Conservation (phyloP, 2,888 invertebrate species). For the Penaeus monodon region DNA sequence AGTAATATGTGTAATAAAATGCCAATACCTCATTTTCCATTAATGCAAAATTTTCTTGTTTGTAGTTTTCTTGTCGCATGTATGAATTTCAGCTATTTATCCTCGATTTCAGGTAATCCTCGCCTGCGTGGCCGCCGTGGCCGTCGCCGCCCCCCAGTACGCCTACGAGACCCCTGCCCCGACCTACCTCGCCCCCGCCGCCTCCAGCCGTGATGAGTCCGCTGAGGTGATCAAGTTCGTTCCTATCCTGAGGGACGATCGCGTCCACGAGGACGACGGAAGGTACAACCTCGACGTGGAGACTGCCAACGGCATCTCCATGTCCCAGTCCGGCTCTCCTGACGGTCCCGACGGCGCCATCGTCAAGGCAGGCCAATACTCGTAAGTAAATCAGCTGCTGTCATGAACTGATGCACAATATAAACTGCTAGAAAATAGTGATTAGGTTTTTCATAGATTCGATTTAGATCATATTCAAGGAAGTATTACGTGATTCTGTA, state of each 20-base stretch:
- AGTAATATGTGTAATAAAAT: too few relatives aligned
- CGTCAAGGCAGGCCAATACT: conserved; percentile 36
- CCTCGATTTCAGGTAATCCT: conserved; percentile 18
- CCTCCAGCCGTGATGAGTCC: conserved; percentile 22
- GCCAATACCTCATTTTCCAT: too few relatives aligned
- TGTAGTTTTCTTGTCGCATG: too few relatives aligned
- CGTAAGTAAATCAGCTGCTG: conserved; percentile 15
- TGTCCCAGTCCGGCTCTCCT: conserved; percentile 43
- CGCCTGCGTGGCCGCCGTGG: conserved; percentile 19
- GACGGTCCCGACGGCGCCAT: conserved; percentile 34
- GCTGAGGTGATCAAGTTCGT: conserved; percentile 30
- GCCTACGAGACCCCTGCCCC: background rate
- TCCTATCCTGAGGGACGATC: conserved; percentile 57
- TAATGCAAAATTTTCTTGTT: too few relatives aligned
- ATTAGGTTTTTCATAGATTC: too few relatives aligned
- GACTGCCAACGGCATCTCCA: conserved; percentile 54
- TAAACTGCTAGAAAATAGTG: too few relatives aligned
- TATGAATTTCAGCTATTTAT: background rate
- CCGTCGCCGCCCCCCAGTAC: conserved; percentile 44
- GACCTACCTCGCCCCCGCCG: conserved; percentile 21
- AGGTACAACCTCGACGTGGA: conserved; percentile 59
- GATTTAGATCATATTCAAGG: too few relatives aligned
- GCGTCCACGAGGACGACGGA: conserved; percentile 54
- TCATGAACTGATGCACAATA: too few relatives aligned
- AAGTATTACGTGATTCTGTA: too few relatives aligned